These are phyloP conservation scores for Flabesymbios commensalis DNA, from an alignment of 2,888 invertebrate species.

Conservation along the genomic window DNA sequence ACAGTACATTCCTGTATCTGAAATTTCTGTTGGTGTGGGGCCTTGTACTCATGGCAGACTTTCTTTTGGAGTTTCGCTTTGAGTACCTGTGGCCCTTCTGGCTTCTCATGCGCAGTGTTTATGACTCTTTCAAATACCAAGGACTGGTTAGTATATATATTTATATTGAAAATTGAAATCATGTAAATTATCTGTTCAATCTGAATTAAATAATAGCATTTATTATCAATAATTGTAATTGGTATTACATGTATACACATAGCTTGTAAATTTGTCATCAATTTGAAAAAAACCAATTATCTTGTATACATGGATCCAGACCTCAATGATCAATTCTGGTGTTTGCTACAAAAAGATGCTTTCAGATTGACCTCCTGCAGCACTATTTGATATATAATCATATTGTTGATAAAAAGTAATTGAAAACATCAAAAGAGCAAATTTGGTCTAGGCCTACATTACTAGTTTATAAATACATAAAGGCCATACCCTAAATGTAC, in stretches of 20 bases:
- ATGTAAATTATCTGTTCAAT: not conserved
- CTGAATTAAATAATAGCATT: not conserved
- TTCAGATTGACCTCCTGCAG: too few relatives aligned
- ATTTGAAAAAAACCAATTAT: too few relatives aligned
- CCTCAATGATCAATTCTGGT: too few relatives aligned
- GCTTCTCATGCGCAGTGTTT: slow-evolving; percentile 91
- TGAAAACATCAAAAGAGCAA: too few relatives aligned
- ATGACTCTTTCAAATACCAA: slow-evolving; percentile 97
- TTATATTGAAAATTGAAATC: not conserved
- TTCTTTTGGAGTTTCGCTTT: slow-evolving; percentile 96
- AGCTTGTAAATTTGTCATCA: not conserved
- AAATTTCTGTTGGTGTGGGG: slow-evolving; percentile 95
- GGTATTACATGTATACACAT: not conserved
- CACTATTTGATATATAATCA: too few relatives aligned
- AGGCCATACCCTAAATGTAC: too few relatives aligned
- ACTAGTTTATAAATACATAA: too few relatives aligned
- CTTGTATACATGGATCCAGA: too few relatives aligned
- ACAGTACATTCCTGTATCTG: slow-evolving; percentile 89
- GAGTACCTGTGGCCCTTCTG: slow-evolving; percentile 99
- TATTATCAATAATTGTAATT: not conserved
- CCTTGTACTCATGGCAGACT: slow-evolving; percentile 90
- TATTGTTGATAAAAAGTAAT: too few relatives aligned
- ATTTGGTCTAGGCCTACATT: too few relatives aligned
- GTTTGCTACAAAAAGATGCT: too few relatives aligned
- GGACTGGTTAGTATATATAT: slow-evolving; percentile 79